Percentiles rank a stretch among this genome's conserved stretches.
Conservation (phyloP, 2,113 vertebrate genomes). For the Silurus asotus region DNA sequence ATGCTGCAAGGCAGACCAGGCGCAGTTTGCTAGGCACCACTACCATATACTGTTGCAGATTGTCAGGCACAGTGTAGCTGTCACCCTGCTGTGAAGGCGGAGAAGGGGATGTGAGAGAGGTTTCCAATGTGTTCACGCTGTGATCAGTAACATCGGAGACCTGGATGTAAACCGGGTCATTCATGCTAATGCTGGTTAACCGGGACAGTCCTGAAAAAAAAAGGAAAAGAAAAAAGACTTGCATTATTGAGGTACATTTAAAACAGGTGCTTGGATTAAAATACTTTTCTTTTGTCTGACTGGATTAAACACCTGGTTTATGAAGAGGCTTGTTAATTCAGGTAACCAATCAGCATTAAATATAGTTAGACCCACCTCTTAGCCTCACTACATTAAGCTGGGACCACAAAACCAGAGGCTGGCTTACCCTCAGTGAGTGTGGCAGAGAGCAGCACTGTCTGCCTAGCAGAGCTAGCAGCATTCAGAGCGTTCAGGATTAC, state of each 20-base stretch:
- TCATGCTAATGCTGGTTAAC: conserved; percentile 84
- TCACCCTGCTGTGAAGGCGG: conserved; percentile 19
- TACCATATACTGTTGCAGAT: conserved; percentile 80
- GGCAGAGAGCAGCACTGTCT: conserved; percentile 91
- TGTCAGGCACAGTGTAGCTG: conserved; percentile 83
- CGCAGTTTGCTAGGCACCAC: conserved; percentile 92
- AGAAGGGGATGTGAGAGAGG: conserved; percentile 2
- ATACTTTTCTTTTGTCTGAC: not conserved
- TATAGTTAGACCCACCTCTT: not conserved
- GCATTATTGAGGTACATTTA: not conserved
- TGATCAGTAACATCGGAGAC: conserved; percentile 66
- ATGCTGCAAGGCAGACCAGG: conserved; percentile 88
- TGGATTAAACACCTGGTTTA: not conserved
- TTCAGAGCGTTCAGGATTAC: conserved; percentile 89
- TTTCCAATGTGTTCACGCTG: rapidly evolving
- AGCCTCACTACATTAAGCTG: not conserved
- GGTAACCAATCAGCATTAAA: not conserved
- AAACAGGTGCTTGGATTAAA: not conserved
- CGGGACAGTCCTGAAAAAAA: conserved; percentile 76
- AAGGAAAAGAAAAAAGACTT: not conserved
- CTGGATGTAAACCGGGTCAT: conserved; percentile 78
- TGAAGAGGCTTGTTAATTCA: not conserved
- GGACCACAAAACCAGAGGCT: not conserved
- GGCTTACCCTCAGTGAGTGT: conserved; percentile 83
- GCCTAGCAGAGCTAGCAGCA: conserved; percentile 68